Evolutionary conservation across 2,797 vertebrate species (phyloP), one percentile per base, ranked within the genome.

Genomic region (Silurus aristotelis): DNA sequence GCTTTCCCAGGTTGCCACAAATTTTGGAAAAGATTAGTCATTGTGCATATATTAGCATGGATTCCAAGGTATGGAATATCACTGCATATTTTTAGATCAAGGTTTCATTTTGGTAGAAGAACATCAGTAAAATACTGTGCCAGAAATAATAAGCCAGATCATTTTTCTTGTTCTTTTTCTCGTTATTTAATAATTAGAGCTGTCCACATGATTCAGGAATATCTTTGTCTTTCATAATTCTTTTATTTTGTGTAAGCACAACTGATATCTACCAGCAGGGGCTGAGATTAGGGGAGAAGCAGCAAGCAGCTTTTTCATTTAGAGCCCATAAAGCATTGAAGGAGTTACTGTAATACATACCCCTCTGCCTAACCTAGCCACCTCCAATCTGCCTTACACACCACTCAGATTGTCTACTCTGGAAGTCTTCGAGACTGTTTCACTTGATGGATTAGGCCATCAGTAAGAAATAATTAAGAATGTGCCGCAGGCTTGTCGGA

Each of bases 381-480:
- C 70, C 68, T 64, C 56, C 80, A 68, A 56, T 82, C 84, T 82
- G 80, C 83, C 46, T 77, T 79, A 48, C 80, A 88, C 84, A 82
- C 72, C 73, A 76, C 83, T 86, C 55, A 61, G 68, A 83, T 83
- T 85, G 81, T 73, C 75, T 82, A 67, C n/a, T 84, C 78, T 84
- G 88, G 70, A 87, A 80, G 60, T 87, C 89, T 83, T 91, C 64
- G 61, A 73, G 75, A 76, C 90, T 89, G 89, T 87, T 89, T 90
- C 78, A 87, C 82, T 89, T 94, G 94, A 95, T 94, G 94, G 93
- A 95, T 94, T 91, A 91, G 91, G 90, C 93, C 92, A 94, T 95
- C 94, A 93, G 92, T 93, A 93, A 86, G 90, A 94, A 92, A 94
- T 95, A 94, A 95, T 95, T 93, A 94, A 87, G 92, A 92, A 92